Evolutionary conservation across 2,888 invertebrate species (phyloP).

Genomic region (Nemoura dubitans): DNA sequence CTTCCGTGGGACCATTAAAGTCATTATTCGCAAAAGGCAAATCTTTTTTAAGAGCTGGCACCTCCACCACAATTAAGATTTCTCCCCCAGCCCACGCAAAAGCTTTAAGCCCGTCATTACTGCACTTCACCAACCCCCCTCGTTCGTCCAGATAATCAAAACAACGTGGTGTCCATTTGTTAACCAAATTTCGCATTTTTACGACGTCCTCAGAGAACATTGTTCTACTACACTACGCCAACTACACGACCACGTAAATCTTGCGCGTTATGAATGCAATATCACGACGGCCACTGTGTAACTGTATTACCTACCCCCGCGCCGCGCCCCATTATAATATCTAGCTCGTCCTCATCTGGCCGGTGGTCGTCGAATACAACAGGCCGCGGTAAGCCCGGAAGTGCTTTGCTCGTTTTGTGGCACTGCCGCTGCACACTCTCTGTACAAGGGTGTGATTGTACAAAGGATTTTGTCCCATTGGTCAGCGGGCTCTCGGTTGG

Average conservation of each 20-base stretch:
- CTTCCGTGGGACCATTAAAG: not conserved
- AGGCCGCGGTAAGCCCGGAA: not conserved
- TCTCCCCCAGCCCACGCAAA: not conserved
- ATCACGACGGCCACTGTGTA: not conserved
- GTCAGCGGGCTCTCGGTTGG: not conserved
- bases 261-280: not conserved
- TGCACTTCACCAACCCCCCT: not conserved
- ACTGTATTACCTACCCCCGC: not conserved
- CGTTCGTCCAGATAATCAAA: not conserved
- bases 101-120: not conserved
- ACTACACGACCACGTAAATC: not conserved
- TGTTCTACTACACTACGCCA: not conserved
- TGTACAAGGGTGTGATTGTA: constrained; percentile 20
- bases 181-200: not conserved
- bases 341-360: not conserved
- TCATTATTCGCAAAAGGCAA: not conserved
- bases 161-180: not conserved
- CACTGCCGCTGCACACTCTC: not conserved
- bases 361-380: not conserved
- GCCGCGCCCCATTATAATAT: not conserved
- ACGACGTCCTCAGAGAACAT: not conserved
- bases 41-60: not conserved
- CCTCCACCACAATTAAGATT: not conserved
- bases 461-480: constrained; percentile 14
- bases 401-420: not conserved